Evolutionary conservation across 2,113 vertebrate species (phyloP).

Genomic region (Ifrita kowaldi): DNA sequence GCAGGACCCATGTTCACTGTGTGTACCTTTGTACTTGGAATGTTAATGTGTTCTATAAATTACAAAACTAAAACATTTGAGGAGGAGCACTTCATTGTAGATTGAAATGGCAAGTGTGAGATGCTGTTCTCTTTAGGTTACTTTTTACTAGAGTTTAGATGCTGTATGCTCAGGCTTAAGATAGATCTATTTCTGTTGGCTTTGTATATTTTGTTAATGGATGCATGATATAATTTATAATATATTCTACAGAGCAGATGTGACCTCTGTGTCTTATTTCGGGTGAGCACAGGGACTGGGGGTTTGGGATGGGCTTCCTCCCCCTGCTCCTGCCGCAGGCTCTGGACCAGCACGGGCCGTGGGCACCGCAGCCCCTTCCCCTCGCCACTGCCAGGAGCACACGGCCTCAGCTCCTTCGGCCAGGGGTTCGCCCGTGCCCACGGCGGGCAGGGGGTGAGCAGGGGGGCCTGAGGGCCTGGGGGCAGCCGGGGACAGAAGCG

Average conservation of each 20-base stretch:
- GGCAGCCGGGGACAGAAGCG: background rate
- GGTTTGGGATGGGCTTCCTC: background rate
- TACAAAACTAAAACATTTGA: background rate
- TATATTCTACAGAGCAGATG: background rate
- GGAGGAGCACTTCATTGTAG: background rate
- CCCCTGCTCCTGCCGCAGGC: background rate
- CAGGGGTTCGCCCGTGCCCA: background rate
- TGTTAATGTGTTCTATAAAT: background rate
- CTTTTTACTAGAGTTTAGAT: background rate
- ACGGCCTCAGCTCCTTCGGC: background rate
- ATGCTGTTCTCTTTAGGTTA: background rate
- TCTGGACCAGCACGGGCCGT: background rate
- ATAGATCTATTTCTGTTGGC: slow-evolving; percentile 15
- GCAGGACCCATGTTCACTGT: background rate
- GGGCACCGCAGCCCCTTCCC: background rate
- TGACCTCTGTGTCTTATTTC: slow-evolving; percentile 34
- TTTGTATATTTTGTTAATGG: slow-evolving; percentile 67
- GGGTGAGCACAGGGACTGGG: background rate
- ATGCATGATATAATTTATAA: slow-evolving; percentile 67
- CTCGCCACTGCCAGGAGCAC: background rate
- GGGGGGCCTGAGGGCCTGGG: background rate
- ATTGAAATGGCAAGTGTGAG: background rate
- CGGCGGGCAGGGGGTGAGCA: background rate
- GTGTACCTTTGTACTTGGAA: background rate
- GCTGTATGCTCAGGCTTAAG: background rate